Percentiles rank a stretch among this genome's conserved stretches.
Evolutionary conservation across 2,888 invertebrate species (phyloP).

Genomic region (Cantharis rufa): DNA sequence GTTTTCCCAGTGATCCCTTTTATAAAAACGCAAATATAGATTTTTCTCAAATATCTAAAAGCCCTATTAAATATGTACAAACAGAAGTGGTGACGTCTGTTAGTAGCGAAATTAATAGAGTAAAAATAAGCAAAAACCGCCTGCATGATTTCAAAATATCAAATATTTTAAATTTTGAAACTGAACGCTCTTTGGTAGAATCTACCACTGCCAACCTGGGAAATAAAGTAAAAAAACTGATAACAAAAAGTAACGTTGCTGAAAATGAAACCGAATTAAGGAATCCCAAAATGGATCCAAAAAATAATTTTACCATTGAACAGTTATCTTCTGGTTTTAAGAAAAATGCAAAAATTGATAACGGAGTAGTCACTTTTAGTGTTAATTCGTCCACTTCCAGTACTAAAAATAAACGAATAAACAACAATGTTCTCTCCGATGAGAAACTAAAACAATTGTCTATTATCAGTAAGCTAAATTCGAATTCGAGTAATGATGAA

Average conservation of each 20-base stretch:
- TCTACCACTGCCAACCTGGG: not conserved
- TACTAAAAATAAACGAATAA: conserved; percentile 26
- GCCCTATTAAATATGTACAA: conserved; percentile 28
- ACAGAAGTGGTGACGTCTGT: conserved; percentile 40
- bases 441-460: conserved; percentile 59
- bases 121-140: conserved; percentile 33
- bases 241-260: not conserved
- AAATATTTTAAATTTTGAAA: conserved; percentile 47
- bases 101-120: conserved; percentile 34
- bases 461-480: conserved; percentile 62
- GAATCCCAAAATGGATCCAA: conserved; percentile 19
- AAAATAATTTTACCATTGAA: conserved; percentile 11
- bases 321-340: not conserved
- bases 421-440: conserved; percentile 38
- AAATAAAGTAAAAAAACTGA: not conserved
- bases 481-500: conserved; percentile 59
- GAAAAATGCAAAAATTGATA: not conserved
- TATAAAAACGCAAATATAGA: conserved; percentile 22
- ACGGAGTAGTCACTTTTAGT: conserved; percentile 33
- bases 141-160: conserved; percentile 45
- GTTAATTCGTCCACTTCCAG: conserved; percentile 39
- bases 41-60: conserved; percentile 13
- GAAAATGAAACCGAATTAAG: conserved; percentile 8
- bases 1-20: conserved; percentile 42
- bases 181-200: conserved; percentile 33